Conservation (phyloP, 2,797 vertebrate species). For the Anguilla anguilla region DNA sequence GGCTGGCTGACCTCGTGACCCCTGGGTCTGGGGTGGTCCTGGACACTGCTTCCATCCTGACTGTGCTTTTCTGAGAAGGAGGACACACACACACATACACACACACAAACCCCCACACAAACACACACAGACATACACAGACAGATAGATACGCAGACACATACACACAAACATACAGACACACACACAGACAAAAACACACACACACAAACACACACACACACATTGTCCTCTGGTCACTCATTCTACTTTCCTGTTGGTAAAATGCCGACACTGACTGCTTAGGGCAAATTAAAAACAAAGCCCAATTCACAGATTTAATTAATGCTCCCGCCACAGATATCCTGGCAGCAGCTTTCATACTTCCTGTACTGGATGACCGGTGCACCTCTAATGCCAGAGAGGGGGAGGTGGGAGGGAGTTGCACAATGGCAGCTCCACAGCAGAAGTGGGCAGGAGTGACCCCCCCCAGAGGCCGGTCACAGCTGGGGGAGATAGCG, state of each 20-base stretch:
- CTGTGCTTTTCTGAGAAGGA: not conserved
- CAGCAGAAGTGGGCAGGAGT: not conserved
- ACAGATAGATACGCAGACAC: not conserved
- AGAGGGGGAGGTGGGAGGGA: too few relatives aligned
- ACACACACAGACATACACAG: not conserved
- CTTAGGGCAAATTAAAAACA: not conserved
- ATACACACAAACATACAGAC: not conserved
- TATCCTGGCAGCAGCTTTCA: not conserved
- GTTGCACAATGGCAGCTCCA: not conserved
- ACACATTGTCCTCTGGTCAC: not conserved
- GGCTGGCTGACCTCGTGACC: not conserved
- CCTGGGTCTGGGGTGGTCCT: conserved; percentile 5
- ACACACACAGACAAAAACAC: not conserved
- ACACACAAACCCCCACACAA: not conserved
- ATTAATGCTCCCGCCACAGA: not conserved
- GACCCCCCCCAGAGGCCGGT: not conserved
- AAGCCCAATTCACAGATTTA: not conserved
- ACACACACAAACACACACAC: not conserved
- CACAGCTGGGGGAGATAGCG: not conserved
- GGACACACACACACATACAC: not conserved
- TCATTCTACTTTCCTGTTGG: not conserved
- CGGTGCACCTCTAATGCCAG: not conserved
- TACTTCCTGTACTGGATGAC: not conserved
- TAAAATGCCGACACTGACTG: not conserved
- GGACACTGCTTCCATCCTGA: not conserved